Conservation (phyloP, 1,140 invertebrate genomes). For the Macrostomum lignano region DNA sequence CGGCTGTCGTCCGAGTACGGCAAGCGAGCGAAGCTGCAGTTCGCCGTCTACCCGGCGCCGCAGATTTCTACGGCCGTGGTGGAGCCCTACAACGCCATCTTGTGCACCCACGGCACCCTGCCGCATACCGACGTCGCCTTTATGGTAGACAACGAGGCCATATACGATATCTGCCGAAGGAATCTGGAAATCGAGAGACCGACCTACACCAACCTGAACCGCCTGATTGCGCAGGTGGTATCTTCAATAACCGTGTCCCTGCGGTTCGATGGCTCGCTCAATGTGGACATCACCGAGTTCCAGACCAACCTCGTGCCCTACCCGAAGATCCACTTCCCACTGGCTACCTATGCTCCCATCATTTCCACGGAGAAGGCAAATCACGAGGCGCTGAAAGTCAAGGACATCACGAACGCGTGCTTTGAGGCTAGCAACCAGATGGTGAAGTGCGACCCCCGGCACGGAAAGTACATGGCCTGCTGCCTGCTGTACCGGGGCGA, state of each 20-base stretch:
- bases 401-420: constrained; percentile 42
- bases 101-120: constrained; percentile 13
- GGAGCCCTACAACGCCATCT: constrained; percentile 17
- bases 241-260: constrained; percentile 36
- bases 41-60: constrained; percentile 10
- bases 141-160: constrained; percentile 20
- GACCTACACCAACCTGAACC: constrained; percentile 1
- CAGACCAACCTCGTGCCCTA: constrained; percentile 10
- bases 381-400: constrained; percentile 7
- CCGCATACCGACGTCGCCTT: constrained; percentile 20
- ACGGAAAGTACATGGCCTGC: too few species aligned
- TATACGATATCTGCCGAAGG: constrained; percentile 15
- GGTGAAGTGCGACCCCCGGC: too few species aligned
- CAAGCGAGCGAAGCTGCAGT: constrained; percentile 11
- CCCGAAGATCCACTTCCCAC: constrained; percentile 15
- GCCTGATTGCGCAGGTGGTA: constrained; percentile 26
- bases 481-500: too few species aligned
- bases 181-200: constrained; percentile 8
- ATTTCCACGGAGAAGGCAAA: constrained; percentile 9
- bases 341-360: constrained; percentile 12
- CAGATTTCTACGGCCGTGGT: constrained; percentile 12
- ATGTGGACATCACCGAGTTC: neutral
- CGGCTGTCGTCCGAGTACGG: constrained; percentile 37
- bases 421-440: constrained; percentile 53
- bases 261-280: neutral